Base-by-base conservation (phyloP, 2,113 vertebrate species). In the Siniperca chuatsi region DNA sequence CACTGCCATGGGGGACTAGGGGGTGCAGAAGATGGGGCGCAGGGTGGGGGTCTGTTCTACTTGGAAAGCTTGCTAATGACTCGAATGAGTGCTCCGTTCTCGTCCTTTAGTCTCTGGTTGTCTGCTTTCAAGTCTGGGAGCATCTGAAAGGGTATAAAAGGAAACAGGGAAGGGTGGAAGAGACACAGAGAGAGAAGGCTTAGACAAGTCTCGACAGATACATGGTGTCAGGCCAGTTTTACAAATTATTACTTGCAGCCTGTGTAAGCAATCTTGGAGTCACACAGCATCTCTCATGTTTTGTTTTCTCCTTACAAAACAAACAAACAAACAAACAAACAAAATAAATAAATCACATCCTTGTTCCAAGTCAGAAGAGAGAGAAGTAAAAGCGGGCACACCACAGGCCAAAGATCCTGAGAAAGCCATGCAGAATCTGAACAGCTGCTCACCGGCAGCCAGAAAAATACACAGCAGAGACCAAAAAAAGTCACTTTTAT, bases 71-170 rank as follows among this genome's bases (percentile, higher is more conserved):
- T 94, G 93, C 93, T 94, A 93, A 94, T 94, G 88, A 94, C 93
- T 89, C 93, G 93, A 86, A 94, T 94, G 92, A 94, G 93, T 1
- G 93, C 93, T 86, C 98, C 98, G 72, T 99, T 99, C 96, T 99
- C 98, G 92, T 99, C 98, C 95, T 99, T 99, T 97, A 99, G 97
- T 96, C 98, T 98, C 98, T 99, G 98, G 97, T 99, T 99, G 96
- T 99, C 98, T 92, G 98, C 97, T 97, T 99, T 99, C 95, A 99
- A 95, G 95, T 99, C 98, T 93, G 98, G 98, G 96, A 99, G 96
- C 97, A 96, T 99, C 98, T 99, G 94, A 70, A 95, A 95, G 74
- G 91, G 70, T 91, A 79, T 8, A 68, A 78, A 33, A 71, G 23
- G 46, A 78, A 60, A 83, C 10, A 11, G 52, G 48, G 18, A n/a